Evolutionary conservation across 2,888 invertebrate species (phyloP).

Genomic region (Pseudococcus jackbeardsleyi): DNA sequence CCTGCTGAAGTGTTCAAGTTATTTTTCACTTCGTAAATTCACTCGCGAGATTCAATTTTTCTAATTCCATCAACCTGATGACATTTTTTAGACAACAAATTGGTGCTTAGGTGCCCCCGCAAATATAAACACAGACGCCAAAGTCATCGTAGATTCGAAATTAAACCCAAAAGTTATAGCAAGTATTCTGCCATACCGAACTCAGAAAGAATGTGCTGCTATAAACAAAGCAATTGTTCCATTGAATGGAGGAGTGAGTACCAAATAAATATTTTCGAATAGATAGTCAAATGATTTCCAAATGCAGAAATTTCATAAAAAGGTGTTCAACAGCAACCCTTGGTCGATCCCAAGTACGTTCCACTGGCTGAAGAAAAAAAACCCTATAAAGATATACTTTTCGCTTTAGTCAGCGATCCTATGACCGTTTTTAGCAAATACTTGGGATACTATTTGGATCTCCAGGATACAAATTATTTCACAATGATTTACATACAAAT

Average conservation of each 20-base stretch:
- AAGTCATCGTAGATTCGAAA: neutral
- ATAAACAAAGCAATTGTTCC: neutral
- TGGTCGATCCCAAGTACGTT: neutral
- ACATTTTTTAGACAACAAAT: too few relatives aligned
- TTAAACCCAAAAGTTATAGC: neutral
- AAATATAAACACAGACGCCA: neutral
- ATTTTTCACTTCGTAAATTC: too few relatives aligned
- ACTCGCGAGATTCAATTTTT: too few relatives aligned
- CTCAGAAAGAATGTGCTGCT: neutral
- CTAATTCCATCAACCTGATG: too few relatives aligned
- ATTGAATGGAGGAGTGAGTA: neutral
- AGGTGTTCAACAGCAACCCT: neutral
- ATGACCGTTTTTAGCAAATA: neutral
- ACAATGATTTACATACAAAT: neutral
- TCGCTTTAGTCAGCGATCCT: neutral
- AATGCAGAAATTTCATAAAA: too few relatives aligned
- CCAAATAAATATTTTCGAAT: neutral
- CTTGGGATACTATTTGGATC: neutral
- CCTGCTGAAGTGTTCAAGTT: too few relatives aligned
- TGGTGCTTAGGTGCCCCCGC: too few relatives aligned
- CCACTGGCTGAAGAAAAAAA: neutral
- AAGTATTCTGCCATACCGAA: neutral
- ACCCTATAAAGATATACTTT: neutral
- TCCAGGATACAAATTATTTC: neutral
- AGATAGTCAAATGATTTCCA: too few relatives aligned